Base-by-base conservation (phyloP, 2,888 invertebrate species). In the Microchrysa polita region DNA sequence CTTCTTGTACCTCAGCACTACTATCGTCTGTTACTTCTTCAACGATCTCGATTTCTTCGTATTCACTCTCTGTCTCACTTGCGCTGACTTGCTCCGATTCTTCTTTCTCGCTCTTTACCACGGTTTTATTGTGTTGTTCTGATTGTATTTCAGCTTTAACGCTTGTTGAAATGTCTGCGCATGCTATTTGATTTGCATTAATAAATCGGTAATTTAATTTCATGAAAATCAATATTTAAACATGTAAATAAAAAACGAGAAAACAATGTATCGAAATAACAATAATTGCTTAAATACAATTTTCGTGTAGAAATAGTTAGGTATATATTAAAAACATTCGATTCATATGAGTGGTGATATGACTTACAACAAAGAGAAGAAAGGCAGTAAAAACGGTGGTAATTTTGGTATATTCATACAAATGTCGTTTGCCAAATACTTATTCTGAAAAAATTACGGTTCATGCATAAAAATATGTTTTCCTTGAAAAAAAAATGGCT, bases 101-200 rank as follows among this genome's bases (percentile, higher is more conserved):
- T 53, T 42, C 73, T 63, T 63, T 73, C 23, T 44, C 48, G 40
- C 18, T 55, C 22, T 73, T 63, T 18, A 34, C 20, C 34, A 40
- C 73, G 53, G 44, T 52, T 73, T 61, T 60, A 57, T 22, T 12
- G 59, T 72, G 72, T 60, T 73, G 22, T 53, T 74, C 76, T 63
- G 74, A 76, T 71, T 75, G 53, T 75, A 77, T 76, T 77, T 84
- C 84, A 81, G 84, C 82, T 78, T 83, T 82, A 77, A 86, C 86
- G 79, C 86, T 86, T 65, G 87, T 86, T 78, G 87, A 87, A 79
- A 86, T 81, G 77, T 86, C 86, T 77, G 86, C 85, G 80, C 87
- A 86, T 79, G 86, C 87, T 87, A 83, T 42, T 84, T 55, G 10
- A 53, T 65, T 16, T 65, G 55, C 20, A 23, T 34, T 34, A 34